These are phyloP conservation scores for Bombus huntii DNA, from an alignment of 1,140 invertebrate genomes.

Conservation along the genomic window DNA sequence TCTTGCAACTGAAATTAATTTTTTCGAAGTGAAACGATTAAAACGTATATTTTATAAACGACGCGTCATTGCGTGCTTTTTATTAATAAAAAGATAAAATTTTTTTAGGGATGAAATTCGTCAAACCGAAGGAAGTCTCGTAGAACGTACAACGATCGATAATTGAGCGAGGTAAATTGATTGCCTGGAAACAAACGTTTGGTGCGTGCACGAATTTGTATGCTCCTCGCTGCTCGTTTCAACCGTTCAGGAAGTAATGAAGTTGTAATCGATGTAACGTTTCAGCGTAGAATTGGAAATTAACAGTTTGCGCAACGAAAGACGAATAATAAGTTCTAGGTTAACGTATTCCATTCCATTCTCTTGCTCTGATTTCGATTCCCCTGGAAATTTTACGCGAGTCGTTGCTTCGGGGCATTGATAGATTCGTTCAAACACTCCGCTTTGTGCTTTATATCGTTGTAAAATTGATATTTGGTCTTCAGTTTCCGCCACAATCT, in stretches of 20 bases:
- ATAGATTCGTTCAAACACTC: neutral
- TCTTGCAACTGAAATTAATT: neutral
- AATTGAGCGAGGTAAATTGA: conserved; percentile 18
- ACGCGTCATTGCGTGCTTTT: too few relatives aligned
- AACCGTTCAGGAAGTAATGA: conserved; percentile 4
- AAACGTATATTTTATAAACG: too few relatives aligned
- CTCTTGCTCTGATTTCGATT: neutral
- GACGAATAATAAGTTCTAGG: neutral
- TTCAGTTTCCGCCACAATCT: too few relatives aligned
- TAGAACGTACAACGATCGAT: neutral
- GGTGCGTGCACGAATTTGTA: conserved; percentile 11
- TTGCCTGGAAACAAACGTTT: conserved; percentile 16
- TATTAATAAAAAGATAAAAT: too few relatives aligned
- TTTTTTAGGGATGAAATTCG: neutral
- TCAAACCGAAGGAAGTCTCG: neutral
- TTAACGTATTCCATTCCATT: neutral
- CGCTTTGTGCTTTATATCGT: too few relatives aligned
- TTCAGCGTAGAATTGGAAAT: neutral
- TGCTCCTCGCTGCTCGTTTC: conserved; percentile 3
- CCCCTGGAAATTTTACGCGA: neutral
- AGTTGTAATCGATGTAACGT: conserved; percentile 25
- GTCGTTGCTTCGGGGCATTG: neutral
- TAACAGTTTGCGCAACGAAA: conserved; percentile 13
- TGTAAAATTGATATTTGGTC: too few relatives aligned
- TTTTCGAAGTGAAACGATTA: neutral